A percentile compares a stretch with the other conserved stretches of the same genome.
phyloP scores from a whole-genome alignment of 2,888 invertebrate genomes.

The Nudaria mundana region DNA sequence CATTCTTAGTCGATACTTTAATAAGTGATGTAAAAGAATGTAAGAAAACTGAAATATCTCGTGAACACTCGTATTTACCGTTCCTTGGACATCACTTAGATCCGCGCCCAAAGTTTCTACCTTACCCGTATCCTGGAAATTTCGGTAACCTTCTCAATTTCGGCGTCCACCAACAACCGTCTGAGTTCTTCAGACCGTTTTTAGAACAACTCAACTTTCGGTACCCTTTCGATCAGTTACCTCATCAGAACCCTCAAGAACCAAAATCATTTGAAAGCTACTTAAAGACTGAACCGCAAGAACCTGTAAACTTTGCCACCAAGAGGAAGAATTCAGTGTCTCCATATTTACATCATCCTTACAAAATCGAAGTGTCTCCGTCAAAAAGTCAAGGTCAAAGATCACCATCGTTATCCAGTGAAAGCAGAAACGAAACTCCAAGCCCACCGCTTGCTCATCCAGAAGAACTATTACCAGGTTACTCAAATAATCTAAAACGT shows the following conservation, averaged over 20 bases:
- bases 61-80: constrained; percentile 62
- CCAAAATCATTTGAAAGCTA: constrained; percentile 51
- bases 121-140: constrained; percentile 83
- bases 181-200: constrained; percentile 74
- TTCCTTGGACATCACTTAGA: constrained; percentile 62
- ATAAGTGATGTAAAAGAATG: constrained; percentile 83
- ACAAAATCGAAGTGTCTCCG: constrained; percentile 62
- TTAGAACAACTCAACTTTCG: constrained; percentile 70
- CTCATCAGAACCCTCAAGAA: constrained; percentile 55
- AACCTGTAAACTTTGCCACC: constrained; percentile 56
- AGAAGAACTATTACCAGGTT: constrained; percentile 70
- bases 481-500: constrained; percentile 68
- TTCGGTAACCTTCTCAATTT: constrained; percentile 84
- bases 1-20: constrained; percentile 90
- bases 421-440: constrained; percentile 80
- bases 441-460: constrained; percentile 75
- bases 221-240: constrained; percentile 67
- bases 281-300: constrained; percentile 60
- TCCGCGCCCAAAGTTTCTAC: constrained; percentile 76
- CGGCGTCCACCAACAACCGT: constrained; percentile 79
- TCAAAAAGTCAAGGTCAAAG: constrained; percentile 67
- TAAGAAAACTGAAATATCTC: constrained; percentile 56
- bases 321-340: constrained; percentile 69
- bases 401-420: constrained; percentile 66
- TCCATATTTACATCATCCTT: constrained; percentile 68